These are phyloP conservation scores for Caiman crocodilus DNA, from an alignment of 2,797 vertebrate species.

Conservation along the genomic window DNA sequence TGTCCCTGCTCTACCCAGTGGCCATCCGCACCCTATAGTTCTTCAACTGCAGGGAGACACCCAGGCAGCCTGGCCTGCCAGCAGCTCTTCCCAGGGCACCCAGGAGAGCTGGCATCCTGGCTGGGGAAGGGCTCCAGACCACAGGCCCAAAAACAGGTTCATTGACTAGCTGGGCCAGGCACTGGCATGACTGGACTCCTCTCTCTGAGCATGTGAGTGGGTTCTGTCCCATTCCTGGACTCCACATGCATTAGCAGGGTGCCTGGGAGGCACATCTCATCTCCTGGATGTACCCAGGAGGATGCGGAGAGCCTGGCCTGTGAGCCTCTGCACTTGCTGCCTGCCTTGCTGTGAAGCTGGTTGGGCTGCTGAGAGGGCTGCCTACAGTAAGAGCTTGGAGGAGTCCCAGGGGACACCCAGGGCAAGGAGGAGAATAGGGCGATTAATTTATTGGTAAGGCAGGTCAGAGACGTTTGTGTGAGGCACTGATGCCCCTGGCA, in stretches of 20 bases:
- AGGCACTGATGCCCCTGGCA: not conserved
- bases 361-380: not conserved
- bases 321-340: too few relatives aligned
- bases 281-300: too few relatives aligned
- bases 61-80: not conserved
- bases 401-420: not conserved
- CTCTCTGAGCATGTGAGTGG: not conserved
- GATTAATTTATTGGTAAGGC: not conserved
- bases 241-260: too few relatives aligned
- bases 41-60: not conserved
- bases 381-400: too few relatives aligned
- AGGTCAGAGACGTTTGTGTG: not conserved
- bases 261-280: too few relatives aligned
- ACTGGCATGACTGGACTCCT: not conserved
- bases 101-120: fast-evolving
- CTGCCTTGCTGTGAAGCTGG: fast-evolving
- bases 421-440: not conserved
- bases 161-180: not conserved
- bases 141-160: not conserved
- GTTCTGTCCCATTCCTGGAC: too few relatives aligned
- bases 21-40: slow-evolving; percentile 95
- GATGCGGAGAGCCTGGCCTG: too few relatives aligned
- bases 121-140: not conserved
- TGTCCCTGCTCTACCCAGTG: slow-evolving; percentile 98
- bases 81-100: not conserved